Evolutionary conservation across 2,113 vertebrate genomes (phyloP).

Genomic region (Monopterus albus): DNA sequence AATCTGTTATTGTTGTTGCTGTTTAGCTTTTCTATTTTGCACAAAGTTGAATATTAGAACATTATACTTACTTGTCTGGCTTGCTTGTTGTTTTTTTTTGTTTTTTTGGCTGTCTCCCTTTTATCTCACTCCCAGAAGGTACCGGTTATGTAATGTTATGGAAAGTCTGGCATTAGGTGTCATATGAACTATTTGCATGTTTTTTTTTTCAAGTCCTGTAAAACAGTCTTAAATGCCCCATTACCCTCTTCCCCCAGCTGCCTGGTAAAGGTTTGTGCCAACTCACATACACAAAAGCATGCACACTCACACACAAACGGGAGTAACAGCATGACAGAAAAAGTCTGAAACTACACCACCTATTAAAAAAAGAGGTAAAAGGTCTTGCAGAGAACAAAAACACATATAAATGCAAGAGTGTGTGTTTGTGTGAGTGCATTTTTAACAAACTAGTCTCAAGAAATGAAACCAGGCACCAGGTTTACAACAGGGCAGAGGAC

Average conservation of each 20-base stretch:
- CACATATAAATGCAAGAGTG: conserved; percentile 37
- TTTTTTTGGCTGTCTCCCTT: conserved; percentile 33
- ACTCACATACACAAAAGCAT: conserved; percentile 29
- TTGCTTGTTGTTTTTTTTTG: conserved; percentile 44
- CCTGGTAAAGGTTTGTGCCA: conserved; percentile 45
- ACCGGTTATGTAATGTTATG: conserved; percentile 63
- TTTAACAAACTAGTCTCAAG: conserved; percentile 35
- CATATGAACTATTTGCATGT: conserved; percentile 66
- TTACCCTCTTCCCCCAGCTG: conserved; percentile 59
- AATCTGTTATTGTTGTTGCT: conserved; percentile 36
- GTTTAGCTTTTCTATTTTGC: not conserved
- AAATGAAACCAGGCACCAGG: conserved; percentile 30
- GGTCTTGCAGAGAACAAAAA: conserved; percentile 51
- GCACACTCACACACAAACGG: conserved; percentile 23
- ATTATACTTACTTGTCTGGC: conserved; percentile 36
- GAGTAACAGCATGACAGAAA: conserved; percentile 43
- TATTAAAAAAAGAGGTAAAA: conserved; percentile 48
- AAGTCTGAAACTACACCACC: conserved; percentile 60
- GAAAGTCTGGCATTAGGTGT: conserved; percentile 65
- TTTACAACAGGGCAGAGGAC: conserved; percentile 25
- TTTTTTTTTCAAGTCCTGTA: conserved; percentile 68
- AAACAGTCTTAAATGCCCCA: conserved; percentile 69
- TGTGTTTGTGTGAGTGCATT: conserved; percentile 14
- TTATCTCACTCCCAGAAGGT: conserved; percentile 44
- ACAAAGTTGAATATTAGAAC: conserved; percentile 48